Conservation (phyloP, 1,140 invertebrate species). For the Diuraphis noxia region DNA sequence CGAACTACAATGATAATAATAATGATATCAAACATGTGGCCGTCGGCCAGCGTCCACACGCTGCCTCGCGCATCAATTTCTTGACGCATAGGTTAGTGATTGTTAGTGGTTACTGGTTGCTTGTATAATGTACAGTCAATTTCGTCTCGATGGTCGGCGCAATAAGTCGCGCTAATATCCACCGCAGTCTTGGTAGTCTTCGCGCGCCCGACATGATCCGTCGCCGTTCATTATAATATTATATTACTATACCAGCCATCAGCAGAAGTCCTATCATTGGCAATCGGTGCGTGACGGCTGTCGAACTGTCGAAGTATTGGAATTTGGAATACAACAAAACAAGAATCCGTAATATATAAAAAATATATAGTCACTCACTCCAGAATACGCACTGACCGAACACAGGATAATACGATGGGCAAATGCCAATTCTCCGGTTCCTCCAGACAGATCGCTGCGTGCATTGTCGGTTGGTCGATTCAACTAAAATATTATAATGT, state of each 20-base stretch:
- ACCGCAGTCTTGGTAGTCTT: background rate
- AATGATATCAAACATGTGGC: background rate
- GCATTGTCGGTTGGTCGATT: slow-evolving; percentile 8
- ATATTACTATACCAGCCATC: background rate
- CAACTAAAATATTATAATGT: background rate
- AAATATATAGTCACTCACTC: too few species aligned
- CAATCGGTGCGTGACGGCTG: background rate
- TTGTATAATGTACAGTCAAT: too few species aligned
- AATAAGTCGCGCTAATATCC: background rate
- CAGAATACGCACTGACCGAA: too few species aligned
- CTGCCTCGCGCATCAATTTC: background rate
- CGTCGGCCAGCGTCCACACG: background rate
- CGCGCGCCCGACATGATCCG: too few species aligned
- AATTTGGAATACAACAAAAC: background rate
- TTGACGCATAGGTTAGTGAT: background rate
- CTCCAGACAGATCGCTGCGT: background rate
- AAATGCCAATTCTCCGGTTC: background rate
- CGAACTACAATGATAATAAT: background rate
- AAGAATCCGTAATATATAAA: too few species aligned
- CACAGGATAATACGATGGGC: background rate
- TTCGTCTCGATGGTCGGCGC: background rate
- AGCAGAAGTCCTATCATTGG: background rate
- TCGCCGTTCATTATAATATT: background rate
- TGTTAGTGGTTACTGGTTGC: too few species aligned
- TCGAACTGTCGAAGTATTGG: too few species aligned